Evolutionary conservation across 1,140 invertebrate genomes (phyloP).

Genomic region (Cyphomyrmex costatus): DNA sequence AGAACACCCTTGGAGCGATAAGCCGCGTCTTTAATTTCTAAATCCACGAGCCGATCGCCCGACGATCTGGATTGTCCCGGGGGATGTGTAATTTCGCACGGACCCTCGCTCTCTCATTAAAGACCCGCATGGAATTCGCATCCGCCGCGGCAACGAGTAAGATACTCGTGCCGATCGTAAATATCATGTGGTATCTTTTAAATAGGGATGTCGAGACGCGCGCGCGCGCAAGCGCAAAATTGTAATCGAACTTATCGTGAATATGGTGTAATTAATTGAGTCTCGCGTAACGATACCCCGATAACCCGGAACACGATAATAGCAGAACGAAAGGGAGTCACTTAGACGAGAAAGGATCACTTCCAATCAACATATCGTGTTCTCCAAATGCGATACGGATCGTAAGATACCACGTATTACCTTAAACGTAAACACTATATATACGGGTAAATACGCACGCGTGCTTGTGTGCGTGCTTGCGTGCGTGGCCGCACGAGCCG

Average conservation of each 20-base stretch:
- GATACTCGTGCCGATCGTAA: constrained; percentile 43
- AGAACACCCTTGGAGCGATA: constrained; percentile 22
- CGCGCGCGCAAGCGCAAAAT: constrained; percentile 5
- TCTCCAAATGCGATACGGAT: background rate
- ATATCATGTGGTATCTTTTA: constrained; percentile 32
- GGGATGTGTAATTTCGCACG: constrained; percentile 26
- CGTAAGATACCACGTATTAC: background rate
- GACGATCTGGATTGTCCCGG: constrained; percentile 14
- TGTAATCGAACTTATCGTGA: constrained; percentile 30
- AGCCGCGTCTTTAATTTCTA: constrained; percentile 53
- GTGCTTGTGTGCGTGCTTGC: constrained; percentile 7
- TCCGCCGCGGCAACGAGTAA: background rate
- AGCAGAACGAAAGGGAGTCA: background rate
- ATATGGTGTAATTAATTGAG: constrained; percentile 43
- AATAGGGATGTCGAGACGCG: background rate
- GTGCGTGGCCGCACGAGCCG: constrained; percentile 56
- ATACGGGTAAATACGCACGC: constrained; percentile 10
- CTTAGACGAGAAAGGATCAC: background rate
- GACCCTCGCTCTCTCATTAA: constrained; percentile 22
- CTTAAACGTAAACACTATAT: constrained; percentile 13
- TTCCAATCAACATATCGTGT: background rate
- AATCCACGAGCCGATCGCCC: constrained; percentile 16
- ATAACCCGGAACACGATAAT: constrained; percentile 26
- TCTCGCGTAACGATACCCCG: background rate
- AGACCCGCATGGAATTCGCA: constrained; percentile 22